Conservation (phyloP, 2,797 vertebrate genomes). For the Tokudaia muenninki region DNA sequence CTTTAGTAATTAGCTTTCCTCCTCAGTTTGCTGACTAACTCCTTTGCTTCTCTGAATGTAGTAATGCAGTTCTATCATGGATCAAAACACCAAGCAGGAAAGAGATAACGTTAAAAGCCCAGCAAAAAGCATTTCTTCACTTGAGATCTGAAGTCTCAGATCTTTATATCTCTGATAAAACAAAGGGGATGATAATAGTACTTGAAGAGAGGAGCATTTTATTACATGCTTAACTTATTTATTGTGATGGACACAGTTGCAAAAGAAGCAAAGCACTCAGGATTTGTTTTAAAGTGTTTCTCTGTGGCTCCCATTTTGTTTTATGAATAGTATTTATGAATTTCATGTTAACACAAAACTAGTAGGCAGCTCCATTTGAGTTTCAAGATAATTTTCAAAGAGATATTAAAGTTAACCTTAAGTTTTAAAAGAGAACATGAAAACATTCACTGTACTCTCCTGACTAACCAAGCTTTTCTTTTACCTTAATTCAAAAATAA, state of each 20-base stretch:
- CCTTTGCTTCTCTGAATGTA: conserved; percentile 76
- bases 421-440: conserved; percentile 81
- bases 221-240: conserved; percentile 83
- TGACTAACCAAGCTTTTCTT: conserved; percentile 82
- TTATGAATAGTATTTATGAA: conserved; percentile 81
- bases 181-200: conserved; percentile 68
- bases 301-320: conserved; percentile 79
- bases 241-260: conserved; percentile 79
- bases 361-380: conserved; percentile 71
- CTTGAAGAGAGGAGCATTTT: conserved; percentile 82
- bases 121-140: conserved; percentile 64
- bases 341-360: conserved; percentile 70
- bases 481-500: conserved; percentile 81
- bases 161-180: conserved; percentile 70
- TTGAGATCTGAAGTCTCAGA: conserved; percentile 72
- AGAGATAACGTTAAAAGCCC: conserved; percentile 54
- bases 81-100: conserved; percentile 65
- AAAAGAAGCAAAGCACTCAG: conserved; percentile 82
- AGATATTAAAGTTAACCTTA: conserved; percentile 67
- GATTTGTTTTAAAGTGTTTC: conserved; percentile 85
- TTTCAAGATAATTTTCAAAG: conserved; percentile 75
- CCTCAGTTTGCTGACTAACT: conserved; percentile 67
- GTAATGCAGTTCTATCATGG: conserved; percentile 72
- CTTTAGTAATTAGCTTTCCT: conserved; percentile 63
- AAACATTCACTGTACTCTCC: conserved; percentile 82